These are phyloP conservation scores for Pyrgus malvae DNA, from an alignment of 2,888 invertebrate genomes.

Conservation along the genomic window DNA sequence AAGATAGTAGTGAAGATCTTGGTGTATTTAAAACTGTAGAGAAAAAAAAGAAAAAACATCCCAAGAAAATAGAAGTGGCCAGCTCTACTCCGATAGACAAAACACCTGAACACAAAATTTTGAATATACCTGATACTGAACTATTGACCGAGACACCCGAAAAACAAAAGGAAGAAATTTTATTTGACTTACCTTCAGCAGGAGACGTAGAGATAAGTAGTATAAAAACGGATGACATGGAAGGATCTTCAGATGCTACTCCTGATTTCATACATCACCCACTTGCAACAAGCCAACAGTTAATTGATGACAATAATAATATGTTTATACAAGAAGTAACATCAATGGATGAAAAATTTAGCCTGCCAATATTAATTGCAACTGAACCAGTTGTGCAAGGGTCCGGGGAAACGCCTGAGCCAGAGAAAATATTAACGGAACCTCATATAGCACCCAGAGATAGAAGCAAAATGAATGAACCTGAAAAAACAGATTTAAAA, in stretches of 20 bases:
- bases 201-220: conserved; percentile 11
- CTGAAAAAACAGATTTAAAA: conserved; percentile 65
- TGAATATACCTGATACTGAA: conserved; percentile 8
- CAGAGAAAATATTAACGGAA: conserved; percentile 37
- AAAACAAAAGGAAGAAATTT: not conserved
- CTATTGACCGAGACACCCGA: not conserved
- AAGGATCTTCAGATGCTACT: conserved; percentile 46
- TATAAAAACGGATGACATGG: conserved; percentile 45
- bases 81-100: not conserved
- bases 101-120: not conserved
- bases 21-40: conserved; percentile 9
- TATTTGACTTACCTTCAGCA: not conserved
- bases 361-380: conserved; percentile 40
- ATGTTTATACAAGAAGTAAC: conserved; percentile 60
- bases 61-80: conserved; percentile 13
- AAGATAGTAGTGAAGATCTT: conserved; percentile 1
- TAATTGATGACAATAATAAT: conserved; percentile 59
- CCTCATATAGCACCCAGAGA: conserved; percentile 38
- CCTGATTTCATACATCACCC: conserved; percentile 62
- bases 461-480: conserved; percentile 32
- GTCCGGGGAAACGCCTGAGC: conserved; percentile 49
- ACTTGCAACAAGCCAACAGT: conserved; percentile 59
- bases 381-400: conserved; percentile 49
- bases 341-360: conserved; percentile 42
- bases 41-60: conserved; percentile 23